These are phyloP conservation scores for Parus major DNA, from an alignment of 2,113 vertebrate species.

Conservation along the genomic window DNA sequence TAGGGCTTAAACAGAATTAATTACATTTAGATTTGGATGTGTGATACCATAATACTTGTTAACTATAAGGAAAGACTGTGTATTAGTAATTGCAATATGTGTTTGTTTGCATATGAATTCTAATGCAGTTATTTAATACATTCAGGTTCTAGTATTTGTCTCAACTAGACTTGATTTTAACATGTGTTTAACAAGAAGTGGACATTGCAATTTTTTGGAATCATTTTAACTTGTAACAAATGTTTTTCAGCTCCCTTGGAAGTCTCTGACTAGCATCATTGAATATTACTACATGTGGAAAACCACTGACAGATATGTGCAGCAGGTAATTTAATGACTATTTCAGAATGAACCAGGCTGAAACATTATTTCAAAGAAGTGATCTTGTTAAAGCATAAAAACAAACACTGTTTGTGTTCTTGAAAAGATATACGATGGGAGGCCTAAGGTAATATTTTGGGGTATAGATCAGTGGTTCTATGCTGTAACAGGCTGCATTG, in stretches of 20 bases:
- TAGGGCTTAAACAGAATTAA: neutral
- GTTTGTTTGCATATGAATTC: neutral
- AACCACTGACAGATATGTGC: constrained; percentile 98
- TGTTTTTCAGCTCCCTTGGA: constrained; percentile 92
- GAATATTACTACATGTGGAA: constrained; percentile 99
- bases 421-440: neutral
- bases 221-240: neutral
- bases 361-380: neutral
- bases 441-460: neutral
- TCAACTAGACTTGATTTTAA: neutral
- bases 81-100: neutral
- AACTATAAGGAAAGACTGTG: neutral
- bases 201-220: neutral
- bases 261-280: constrained; percentile 97
- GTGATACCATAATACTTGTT: neutral
- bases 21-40: neutral
- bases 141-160: neutral
- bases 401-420: neutral
- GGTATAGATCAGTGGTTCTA: neutral
- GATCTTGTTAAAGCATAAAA: neutral
- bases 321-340: constrained; percentile 84
- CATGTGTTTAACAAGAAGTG: neutral
- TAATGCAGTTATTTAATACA: neutral
- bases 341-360: neutral
- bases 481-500: neutral